Percentiles rank a stretch among this genome's conserved stretches.
These are phyloP conservation scores for Taurulus bubalis DNA, from an alignment of 2,113 vertebrate genomes.

Conservation along the genomic window DNA sequence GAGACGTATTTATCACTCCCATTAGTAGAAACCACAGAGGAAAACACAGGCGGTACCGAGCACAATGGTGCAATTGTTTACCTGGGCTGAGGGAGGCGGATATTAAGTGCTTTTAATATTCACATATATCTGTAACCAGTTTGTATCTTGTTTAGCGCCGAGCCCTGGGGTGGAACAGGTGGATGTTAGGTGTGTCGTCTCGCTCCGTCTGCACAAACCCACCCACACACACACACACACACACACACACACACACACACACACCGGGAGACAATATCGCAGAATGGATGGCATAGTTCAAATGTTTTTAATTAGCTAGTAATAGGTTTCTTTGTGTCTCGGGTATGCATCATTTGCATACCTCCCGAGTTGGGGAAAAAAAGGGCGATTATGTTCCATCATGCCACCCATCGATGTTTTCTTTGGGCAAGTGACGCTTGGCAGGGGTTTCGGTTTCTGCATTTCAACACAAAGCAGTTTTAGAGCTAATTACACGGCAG, in stretches of 20 bases:
- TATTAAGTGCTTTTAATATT: constrained; percentile 70
- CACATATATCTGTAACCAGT: constrained; percentile 74
- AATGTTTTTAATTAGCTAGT: constrained; percentile 61
- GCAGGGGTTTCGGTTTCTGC: constrained; percentile 56
- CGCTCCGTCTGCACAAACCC: constrained; percentile 35
- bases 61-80: constrained; percentile 73
- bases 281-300: constrained; percentile 42
- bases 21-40: constrained; percentile 52
- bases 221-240: constrained; percentile 16
- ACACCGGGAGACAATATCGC: constrained; percentile 30
- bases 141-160: constrained; percentile 37
- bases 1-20: constrained; percentile 58
- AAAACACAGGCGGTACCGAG: constrained; percentile 48
- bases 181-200: constrained; percentile 50
- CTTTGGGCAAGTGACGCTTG: constrained; percentile 61
- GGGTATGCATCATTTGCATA: constrained; percentile 56
- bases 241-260: constrained; percentile 37
- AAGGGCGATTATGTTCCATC: constrained; percentile 66
- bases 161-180: constrained; percentile 73
- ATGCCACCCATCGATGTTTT: constrained; percentile 65
- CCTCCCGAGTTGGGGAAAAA: constrained; percentile 22
- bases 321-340: constrained; percentile 49
- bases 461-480: constrained; percentile 75
- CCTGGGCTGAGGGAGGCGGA: constrained; percentile 21
- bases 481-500: constrained; percentile 73